Evolutionary conservation across 2,797 vertebrate genomes (phyloP).

Genomic region (Tenualosa thibaudeaui): DNA sequence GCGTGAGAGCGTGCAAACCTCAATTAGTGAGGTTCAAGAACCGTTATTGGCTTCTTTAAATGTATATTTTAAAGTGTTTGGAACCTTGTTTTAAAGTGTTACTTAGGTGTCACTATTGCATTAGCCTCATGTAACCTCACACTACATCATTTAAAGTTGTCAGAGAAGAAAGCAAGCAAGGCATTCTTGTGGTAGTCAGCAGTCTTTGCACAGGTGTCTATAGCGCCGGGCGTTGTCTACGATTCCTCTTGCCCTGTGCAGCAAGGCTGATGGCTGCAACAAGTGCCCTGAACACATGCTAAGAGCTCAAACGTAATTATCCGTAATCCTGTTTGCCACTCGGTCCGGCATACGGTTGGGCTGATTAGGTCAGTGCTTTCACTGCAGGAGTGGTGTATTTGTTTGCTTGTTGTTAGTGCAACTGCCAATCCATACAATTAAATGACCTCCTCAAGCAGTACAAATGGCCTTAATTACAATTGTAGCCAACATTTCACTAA

Average conservation of each 20-base stretch:
- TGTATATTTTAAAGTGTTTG: background rate
- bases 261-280: background rate
- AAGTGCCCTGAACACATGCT: slow-evolving; percentile 4
- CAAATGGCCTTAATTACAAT: background rate
- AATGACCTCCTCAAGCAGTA: background rate
- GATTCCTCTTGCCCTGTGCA: background rate
- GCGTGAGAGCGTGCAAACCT: background rate
- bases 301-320: slow-evolving; percentile 20
- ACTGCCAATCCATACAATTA: background rate
- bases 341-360: slow-evolving; percentile 18
- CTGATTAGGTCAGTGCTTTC: slow-evolving; percentile 25
- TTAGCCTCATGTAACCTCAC: background rate
- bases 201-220: background rate
- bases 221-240: background rate
- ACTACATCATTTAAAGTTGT: background rate
- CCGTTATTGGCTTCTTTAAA: background rate
- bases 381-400: background rate
- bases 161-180: too few species aligned
- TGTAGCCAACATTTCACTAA: background rate
- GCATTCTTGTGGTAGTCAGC: background rate
- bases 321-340: slow-evolving; percentile 25
- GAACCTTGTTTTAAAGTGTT: background rate
- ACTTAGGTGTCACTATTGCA: background rate
- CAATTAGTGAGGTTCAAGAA: background rate
- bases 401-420: background rate